Percentiles rank a stretch among this genome's conserved stretches.
phyloP scores from a whole-genome alignment of 2,113 vertebrate genomes.

The Myrmecophaga tridactyla region DNA sequence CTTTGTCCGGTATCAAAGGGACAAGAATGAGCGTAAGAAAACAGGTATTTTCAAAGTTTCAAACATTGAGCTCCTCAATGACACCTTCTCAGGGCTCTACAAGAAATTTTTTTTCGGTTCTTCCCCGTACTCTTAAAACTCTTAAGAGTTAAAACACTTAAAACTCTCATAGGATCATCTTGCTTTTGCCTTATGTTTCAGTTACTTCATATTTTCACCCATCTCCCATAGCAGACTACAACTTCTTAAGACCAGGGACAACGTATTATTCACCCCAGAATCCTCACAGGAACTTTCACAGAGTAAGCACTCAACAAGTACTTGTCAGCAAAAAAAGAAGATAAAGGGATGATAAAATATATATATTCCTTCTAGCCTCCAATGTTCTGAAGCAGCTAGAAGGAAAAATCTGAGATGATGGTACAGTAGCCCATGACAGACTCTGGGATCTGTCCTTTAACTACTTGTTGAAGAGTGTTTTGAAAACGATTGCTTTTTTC shows the following conservation, averaged over 20 bases:
- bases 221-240: neutral
- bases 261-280: neutral
- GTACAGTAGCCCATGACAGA: too few relatives aligned
- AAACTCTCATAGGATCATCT: neutral
- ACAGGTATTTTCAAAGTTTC: neutral
- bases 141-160: neutral
- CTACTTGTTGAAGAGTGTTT: too few relatives aligned
- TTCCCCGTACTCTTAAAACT: neutral
- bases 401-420: too few relatives aligned
- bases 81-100: neutral
- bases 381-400: too few relatives aligned
- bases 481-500: too few relatives aligned
- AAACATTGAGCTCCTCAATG: neutral
- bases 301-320: neutral
- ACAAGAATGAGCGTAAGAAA: constrained; percentile 1
- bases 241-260: neutral
- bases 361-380: too few relatives aligned
- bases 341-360: too few relatives aligned
- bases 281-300: neutral
- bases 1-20: too few relatives aligned
- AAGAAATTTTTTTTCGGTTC: neutral
- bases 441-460: too few relatives aligned
- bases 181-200: neutral
- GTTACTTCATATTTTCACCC: neutral
- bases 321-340: too few relatives aligned